A percentile compares a stretch with the other conserved stretches of the same genome.
Evolutionary conservation across 2,888 invertebrate genomes (phyloP).

Genomic region (Stictocephala bisonia): DNA sequence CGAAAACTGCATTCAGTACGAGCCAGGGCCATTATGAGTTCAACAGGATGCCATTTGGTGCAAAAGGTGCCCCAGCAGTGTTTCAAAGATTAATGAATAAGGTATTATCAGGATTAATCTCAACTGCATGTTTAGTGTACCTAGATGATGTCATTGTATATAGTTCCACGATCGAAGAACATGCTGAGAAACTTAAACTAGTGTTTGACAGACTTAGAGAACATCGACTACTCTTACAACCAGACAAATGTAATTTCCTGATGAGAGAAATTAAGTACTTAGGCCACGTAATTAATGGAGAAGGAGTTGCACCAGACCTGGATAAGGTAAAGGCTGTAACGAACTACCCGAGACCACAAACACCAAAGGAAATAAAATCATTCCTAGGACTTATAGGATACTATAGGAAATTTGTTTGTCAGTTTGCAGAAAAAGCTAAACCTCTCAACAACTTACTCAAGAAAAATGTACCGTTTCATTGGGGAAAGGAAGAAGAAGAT

Average conservation of each 20-base stretch:
- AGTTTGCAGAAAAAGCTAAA: no score
- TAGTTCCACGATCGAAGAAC: slow-evolving; percentile 2
- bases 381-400: no score
- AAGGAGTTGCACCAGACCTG: no score
- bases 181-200: neutral
- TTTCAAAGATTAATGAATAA: slow-evolving; percentile 61
- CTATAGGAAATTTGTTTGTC: no score
- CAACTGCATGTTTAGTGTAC: slow-evolving; percentile 1
- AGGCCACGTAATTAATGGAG: no score
- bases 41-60: slow-evolving; percentile 60
- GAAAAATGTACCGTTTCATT: no score
- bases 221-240: neutral
- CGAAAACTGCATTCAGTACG: slow-evolving; percentile 61
- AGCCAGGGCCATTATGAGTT: slow-evolving; percentile 60
- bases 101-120: slow-evolving; percentile 55
- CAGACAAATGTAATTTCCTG: neutral
- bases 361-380: no score
- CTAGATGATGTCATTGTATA: slow-evolving; percentile 37
- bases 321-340: no score
- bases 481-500: no score
- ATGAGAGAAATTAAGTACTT: slow-evolving; percentile 3
- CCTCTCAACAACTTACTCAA: no score
- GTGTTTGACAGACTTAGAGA: slow-evolving; percentile 19
- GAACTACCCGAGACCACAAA: no score
- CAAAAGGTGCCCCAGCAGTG: slow-evolving; percentile 58